A percentile compares a stretch with the other conserved stretches of the same genome.
Evolutionary conservation across 2,888 invertebrate species (phyloP).

Genomic region (Scotopteryx bipunctaria): DNA sequence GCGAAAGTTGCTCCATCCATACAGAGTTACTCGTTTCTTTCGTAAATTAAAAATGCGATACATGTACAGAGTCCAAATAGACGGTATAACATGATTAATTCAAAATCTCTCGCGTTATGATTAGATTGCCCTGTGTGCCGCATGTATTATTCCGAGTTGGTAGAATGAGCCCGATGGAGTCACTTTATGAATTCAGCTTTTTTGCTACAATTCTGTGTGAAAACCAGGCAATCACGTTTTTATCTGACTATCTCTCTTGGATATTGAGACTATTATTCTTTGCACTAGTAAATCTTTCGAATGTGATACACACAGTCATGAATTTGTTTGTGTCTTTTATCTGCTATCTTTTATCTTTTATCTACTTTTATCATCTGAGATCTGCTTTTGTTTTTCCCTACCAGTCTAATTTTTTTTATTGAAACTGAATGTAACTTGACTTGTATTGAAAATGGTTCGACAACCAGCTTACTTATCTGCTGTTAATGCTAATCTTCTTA

Average conservation of each 20-base stretch:
- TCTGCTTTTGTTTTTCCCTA: too few relatives aligned
- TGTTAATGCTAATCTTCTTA: too few relatives aligned
- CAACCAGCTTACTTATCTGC: too few relatives aligned
- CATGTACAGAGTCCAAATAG: conserved; percentile 38
- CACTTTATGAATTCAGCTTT: conserved; percentile 12
- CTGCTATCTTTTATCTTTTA: too few relatives aligned
- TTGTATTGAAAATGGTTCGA: too few relatives aligned
- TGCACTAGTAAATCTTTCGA: too few relatives aligned
- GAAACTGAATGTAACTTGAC: too few relatives aligned
- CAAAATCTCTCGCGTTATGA: conserved; percentile 48
- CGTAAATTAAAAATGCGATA: conserved; percentile 31
- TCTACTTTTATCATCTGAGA: too few relatives aligned
- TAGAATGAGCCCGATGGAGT: conserved; percentile 17
- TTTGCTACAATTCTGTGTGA: conserved; percentile 1
- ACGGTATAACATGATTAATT: conserved; percentile 52
- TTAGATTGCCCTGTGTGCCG: conserved; percentile 32
- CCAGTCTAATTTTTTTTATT: too few relatives aligned
- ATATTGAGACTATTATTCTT: too few relatives aligned
- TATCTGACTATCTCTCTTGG: not conserved
- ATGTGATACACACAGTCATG: too few relatives aligned
- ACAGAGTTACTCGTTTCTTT: conserved; percentile 25
- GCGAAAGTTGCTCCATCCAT: conserved; percentile 10
- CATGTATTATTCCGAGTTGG: conserved; percentile 35
- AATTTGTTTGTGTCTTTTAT: too few relatives aligned
- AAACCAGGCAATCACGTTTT: not conserved